A percentile compares a stretch with the other conserved stretches of the same genome.
Conservation (phyloP, 1,140 invertebrate species). For the Scaptomyza pallida region DNA sequence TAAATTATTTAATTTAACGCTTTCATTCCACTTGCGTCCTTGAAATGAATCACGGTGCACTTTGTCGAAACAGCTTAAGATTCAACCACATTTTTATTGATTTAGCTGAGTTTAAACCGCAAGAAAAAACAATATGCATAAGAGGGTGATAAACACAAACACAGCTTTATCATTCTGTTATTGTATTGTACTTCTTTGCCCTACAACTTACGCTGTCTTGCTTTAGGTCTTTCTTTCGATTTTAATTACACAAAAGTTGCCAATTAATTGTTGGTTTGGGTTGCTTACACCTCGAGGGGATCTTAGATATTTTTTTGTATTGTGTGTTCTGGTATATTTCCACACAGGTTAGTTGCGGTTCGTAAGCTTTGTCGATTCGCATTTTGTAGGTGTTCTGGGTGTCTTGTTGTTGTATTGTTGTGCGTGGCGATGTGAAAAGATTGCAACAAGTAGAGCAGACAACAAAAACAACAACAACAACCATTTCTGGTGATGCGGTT, state of each 20-base stretch:
- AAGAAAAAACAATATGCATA: conserved; percentile 22
- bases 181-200: conserved; percentile 9
- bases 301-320: conserved; percentile 11
- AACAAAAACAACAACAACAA: conserved; percentile 11
- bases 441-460: conserved; percentile 64
- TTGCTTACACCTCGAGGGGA: too few relatives aligned
- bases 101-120: conserved; percentile 24
- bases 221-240: conserved; percentile 62
- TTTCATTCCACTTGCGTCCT: neutral
- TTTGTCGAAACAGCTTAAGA: neutral
- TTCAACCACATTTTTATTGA: conserved; percentile 7
- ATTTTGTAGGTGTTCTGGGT: conserved; percentile 33
- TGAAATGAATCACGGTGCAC: conserved; percentile 20
- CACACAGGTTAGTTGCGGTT: conserved; percentile 2
- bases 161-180: conserved; percentile 18
- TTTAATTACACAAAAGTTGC: conserved; percentile 76
- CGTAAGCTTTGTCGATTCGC: conserved; percentile 26
- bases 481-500: too few relatives aligned
- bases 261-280: conserved; percentile 61
- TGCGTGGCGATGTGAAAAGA: conserved; percentile 63
- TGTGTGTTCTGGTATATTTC: conserved; percentile 27
- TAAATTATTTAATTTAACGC: neutral
- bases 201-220: conserved; percentile 17
- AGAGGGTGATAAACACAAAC: conserved; percentile 49
- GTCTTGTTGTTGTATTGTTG: conserved; percentile 3